Base-by-base conservation (phyloP, 2,888 invertebrate genomes). In the Parthenolecanium corni region DNA sequence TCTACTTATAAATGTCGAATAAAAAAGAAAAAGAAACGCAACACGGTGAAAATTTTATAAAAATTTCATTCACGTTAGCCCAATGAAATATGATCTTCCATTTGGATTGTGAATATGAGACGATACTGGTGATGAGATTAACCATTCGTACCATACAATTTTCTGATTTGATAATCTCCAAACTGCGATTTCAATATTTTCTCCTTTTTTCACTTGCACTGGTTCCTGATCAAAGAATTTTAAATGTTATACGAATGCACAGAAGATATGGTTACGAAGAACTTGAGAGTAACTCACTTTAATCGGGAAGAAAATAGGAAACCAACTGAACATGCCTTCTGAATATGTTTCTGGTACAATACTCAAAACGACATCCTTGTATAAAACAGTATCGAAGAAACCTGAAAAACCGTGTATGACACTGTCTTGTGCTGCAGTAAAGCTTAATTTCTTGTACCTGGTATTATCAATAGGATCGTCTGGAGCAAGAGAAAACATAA, bases 61-160 rank as follows among this genome's bases (percentile, higher is more conserved):
- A n/a, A n/a, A n/a, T n/a, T n/a, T n/a, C n/a, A n/a, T n/a, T 54
- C 20, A 54, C n/a, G 40, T 62, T 21, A 62, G 24, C 4, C 62
- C 52, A 16, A 86, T 86, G 57, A 79, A 82, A 71, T 83, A 84
- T 2, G 85, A 83, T 66, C 85, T 74, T n/a, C 86, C 87, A 70
- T 80, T 81, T 6, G 83, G 80, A 74, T 87, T 87, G 72, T 85
- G 84, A 64, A 86, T 78, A 2, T 79, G 73, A 14, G 77, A 73
- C 14, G 77, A 74, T 14, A 76, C 69, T 0, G 86, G 86, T 64
- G 80, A 76, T 6, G 80, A 78, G 16, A 86, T 78, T 68, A 85
- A 81, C 95, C 95, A 96, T 74, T 96, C 95, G 71, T 96, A 96
- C 96, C 96, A 96, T 11, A 96, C 92, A 72, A 86, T 85, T 66